Evolutionary conservation across 1,140 invertebrate species (phyloP), one percentile per base, ranked within the genome.

Genomic region (Micrasema longulum): DNA sequence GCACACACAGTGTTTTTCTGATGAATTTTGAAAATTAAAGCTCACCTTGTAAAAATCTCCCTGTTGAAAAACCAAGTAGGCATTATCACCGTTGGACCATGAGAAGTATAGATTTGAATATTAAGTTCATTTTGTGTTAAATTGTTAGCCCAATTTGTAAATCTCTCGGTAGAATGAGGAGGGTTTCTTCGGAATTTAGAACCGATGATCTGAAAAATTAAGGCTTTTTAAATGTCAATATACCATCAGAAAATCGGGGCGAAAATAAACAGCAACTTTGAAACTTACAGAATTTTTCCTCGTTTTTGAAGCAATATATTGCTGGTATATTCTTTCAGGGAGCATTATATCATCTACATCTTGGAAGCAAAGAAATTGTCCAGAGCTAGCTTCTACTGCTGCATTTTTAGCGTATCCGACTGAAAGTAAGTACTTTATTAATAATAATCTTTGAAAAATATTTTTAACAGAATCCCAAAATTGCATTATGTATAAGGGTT

Each of bases 31-130:
- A 9, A 43, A 7, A 43, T 43, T 43, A 60, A 48, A 36, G 23
- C 35, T 36, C 52, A 76, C 74, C 68, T 36, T 36, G 91, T 80
- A 83, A 86, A 92, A n/a, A 91, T 85, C 71, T 79, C 77, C 80
- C 90, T 84, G 74, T 88, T 85, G 77, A 90, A 91, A 83, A 93
- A 93, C 93, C 93, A 95, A 7, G 92, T 93, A 9, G 92, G 92
- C 91, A 94, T 93, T 23, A 93, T 87, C 11, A 94, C 76, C 2
- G 92, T 93, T 11, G 92, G 92, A 1, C 92, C 93, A 87, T 93
- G 88, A 1, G 92, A 91, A 2, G 90, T 91, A 77, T 90, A 93
- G 60, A 91, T 87, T 86, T 93, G 92, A 43, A 83, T 77, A 64
- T 87, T 82, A 9, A 94, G 79, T 79, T 92, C 86, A 20, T 83